These are phyloP conservation scores for Drosophila demipolita DNA, from an alignment of 2,888 invertebrate genomes.

Conservation along the genomic window DNA sequence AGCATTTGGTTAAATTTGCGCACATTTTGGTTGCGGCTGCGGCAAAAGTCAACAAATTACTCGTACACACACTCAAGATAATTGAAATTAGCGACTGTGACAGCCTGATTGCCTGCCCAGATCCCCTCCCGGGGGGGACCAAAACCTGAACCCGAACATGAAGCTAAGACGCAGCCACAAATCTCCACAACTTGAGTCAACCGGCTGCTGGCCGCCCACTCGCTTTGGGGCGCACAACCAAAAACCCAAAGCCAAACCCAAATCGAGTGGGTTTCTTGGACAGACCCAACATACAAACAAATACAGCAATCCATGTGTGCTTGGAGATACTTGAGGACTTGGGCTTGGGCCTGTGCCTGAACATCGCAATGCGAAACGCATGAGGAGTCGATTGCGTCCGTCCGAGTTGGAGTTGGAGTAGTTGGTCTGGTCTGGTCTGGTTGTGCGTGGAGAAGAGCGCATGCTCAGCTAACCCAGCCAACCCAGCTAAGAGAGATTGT, in stretches of 20 bases:
- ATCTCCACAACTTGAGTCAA: constrained; percentile 36
- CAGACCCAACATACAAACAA: constrained; percentile 14
- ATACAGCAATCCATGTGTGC: constrained; percentile 8
- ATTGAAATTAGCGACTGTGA: constrained; percentile 78
- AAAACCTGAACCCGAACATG: constrained; percentile 14
- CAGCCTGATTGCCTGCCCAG: constrained; percentile 73
- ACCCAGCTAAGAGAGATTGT: constrained; percentile 40
- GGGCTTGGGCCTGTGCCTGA: background rate
- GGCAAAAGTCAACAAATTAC: constrained; percentile 75
- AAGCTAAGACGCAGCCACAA: constrained; percentile 49
- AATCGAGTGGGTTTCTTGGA: constrained; percentile 75
- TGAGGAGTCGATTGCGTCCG: constrained; percentile 10
- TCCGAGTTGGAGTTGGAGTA: background rate
- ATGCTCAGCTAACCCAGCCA: constrained; percentile 57
- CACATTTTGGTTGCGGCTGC: constrained; percentile 31
- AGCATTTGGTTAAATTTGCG: constrained; percentile 44
- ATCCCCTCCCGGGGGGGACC: constrained; percentile 47
- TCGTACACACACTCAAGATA: constrained; percentile 73
- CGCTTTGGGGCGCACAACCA: constrained; percentile 37
- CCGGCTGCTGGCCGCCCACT: constrained; percentile 62
- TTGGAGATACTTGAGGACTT: constrained; percentile 13
- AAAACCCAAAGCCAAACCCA: constrained; percentile 59
- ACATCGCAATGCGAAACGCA: constrained; percentile 7
- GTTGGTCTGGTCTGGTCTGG: constrained; percentile 11
- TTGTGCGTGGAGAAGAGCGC: constrained; percentile 45